Evolutionary conservation across 2,113 vertebrate species (phyloP).

Genomic region (Leucosticte australis): DNA sequence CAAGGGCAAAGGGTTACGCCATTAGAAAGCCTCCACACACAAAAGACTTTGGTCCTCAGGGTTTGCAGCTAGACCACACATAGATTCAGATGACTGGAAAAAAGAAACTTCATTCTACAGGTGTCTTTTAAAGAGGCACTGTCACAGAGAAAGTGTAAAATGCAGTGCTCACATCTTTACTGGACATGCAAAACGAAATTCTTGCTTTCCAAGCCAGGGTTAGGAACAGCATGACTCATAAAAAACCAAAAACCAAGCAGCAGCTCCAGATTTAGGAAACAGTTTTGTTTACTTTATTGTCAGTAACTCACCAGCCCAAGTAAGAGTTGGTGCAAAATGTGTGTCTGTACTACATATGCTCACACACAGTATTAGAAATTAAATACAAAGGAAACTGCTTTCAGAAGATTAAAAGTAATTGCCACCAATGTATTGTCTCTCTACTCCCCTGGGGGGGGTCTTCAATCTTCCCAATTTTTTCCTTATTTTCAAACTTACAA

Average conservation of each 20-base stretch:
- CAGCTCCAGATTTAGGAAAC: not conserved
- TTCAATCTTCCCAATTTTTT: not conserved
- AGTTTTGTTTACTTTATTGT: conserved; percentile 15
- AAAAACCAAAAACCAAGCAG: conserved; percentile 48
- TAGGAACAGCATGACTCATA: conserved; percentile 65
- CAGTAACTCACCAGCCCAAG: not conserved
- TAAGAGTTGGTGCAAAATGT: not conserved
- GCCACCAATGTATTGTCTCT: not conserved
- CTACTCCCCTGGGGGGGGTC: not conserved
- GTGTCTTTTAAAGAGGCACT: not conserved
- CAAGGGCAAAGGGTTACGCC: not conserved
- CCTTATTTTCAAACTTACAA: not conserved
- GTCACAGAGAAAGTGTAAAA: conserved; percentile 12
- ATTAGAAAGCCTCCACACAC: not conserved
- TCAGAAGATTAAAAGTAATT: not conserved
- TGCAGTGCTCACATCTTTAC: conserved; percentile 7
- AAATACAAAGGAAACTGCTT: not conserved
- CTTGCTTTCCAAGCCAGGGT: conserved; percentile 52
- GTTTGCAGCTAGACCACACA: not conserved
- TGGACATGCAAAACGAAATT: conserved; percentile 48
- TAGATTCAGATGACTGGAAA: not conserved
- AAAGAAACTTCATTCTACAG: not conserved
- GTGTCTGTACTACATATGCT: not conserved
- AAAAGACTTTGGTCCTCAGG: not conserved
- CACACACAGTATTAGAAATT: not conserved